A percentile compares a stretch with the other conserved stretches of the same genome.
These are phyloP conservation scores for Cettia cetti DNA, from an alignment of 2,113 vertebrate species.

Conservation along the genomic window DNA sequence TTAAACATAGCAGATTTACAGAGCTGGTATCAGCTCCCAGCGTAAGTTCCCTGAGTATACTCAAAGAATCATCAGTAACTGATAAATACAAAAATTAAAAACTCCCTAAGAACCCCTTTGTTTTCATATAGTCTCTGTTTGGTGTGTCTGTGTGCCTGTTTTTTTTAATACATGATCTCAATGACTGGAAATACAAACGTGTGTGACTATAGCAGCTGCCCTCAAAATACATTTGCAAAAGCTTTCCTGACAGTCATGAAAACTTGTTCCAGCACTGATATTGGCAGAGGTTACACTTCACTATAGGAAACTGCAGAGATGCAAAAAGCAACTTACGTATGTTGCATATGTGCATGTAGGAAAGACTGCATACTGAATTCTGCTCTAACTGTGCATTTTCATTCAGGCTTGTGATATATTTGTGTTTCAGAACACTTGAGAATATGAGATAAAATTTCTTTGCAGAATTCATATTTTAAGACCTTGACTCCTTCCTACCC, in stretches of 20 bases:
- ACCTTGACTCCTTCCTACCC: fast-evolving
- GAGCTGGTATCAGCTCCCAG: background rate
- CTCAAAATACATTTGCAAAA: background rate
- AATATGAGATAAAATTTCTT: background rate
- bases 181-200: background rate
- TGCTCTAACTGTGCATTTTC: background rate
- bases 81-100: background rate
- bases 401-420: background rate
- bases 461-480: background rate
- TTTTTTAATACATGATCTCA: background rate
- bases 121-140: background rate
- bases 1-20: background rate
- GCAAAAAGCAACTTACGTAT: background rate
- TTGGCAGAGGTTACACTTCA: background rate
- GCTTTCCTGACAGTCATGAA: background rate
- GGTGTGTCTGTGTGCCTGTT: background rate
- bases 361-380: background rate
- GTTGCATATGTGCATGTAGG: background rate
- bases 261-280: background rate
- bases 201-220: background rate
- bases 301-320: background rate
- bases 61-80: background rate
- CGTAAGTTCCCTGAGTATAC: background rate
- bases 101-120: background rate
- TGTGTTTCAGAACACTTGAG: background rate